Evolutionary conservation across 2,888 invertebrate genomes (phyloP).

Genomic region (Clunio marinus): DNA sequence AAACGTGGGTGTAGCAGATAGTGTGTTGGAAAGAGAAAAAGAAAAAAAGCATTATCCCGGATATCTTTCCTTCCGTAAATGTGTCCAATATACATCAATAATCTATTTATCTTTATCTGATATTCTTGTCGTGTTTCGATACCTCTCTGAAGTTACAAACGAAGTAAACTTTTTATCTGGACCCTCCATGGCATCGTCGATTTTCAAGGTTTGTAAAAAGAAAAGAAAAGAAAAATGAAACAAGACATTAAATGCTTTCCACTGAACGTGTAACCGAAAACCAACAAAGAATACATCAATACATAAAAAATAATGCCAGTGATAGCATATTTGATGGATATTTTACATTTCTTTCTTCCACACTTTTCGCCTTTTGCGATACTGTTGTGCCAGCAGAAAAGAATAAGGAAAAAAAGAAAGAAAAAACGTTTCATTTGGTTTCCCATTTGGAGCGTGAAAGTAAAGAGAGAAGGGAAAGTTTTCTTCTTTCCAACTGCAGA

Average conservation of each 20-base stretch:
- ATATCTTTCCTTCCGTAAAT: constrained; percentile 18
- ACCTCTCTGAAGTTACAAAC: too few relatives aligned
- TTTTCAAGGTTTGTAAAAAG: not conserved
- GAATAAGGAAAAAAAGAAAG: not conserved
- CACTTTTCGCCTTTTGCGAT: too few relatives aligned
- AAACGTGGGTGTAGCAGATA: not conserved
- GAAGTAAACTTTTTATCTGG: constrained; percentile 24
- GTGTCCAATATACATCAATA: constrained; percentile 32
- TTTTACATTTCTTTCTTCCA: not conserved
- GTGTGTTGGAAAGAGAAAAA: not conserved
- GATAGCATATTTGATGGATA: constrained; percentile 24
- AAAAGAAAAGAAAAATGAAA: not conserved
- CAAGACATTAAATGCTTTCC: constrained; percentile 23
- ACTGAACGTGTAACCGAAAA: not conserved
- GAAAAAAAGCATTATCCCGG: not conserved
- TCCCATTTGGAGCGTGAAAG: not conserved
- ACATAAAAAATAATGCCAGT: constrained; percentile 9
- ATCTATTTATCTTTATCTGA: constrained; percentile 31
- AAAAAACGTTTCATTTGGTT: not conserved
- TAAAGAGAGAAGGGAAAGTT: not conserved
- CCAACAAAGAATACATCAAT: constrained; percentile 20
- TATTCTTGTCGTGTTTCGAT: constrained; percentile 34
- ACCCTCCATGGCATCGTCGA: constrained; percentile 9
- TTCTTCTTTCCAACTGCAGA: constrained; percentile 16
- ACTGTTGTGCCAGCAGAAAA: not conserved